phyloP scores from a whole-genome alignment of 2,888 invertebrate species.

The Standfussiana lucernea region DNA sequence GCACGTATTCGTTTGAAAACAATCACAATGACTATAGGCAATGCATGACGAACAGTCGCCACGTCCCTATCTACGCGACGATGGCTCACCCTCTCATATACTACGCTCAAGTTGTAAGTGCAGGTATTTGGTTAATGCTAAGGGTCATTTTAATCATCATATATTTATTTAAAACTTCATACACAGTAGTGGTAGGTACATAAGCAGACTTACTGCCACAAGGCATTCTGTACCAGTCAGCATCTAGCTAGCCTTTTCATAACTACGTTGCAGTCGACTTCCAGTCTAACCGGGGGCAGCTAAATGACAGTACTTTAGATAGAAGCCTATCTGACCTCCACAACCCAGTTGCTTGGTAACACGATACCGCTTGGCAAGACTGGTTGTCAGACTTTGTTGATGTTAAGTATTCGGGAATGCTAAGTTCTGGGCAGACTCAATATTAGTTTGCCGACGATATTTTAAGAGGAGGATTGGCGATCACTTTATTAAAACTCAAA shows the following conservation, averaged over 20 bases:
- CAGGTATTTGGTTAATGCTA: neutral
- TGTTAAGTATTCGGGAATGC: neutral
- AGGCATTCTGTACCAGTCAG: neutral
- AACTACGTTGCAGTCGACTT: neutral
- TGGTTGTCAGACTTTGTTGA: neutral
- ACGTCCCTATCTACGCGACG: conserved; percentile 69
- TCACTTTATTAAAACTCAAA: neutral
- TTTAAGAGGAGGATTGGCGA: neutral
- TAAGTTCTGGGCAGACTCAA: neutral
- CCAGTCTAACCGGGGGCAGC: neutral
- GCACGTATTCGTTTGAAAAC: conserved; percentile 49
- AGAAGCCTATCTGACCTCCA: neutral
- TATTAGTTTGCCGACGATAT: neutral
- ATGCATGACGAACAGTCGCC: conserved; percentile 34
- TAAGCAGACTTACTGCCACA: neutral
- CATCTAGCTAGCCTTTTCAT: neutral
- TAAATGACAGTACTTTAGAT: neutral
- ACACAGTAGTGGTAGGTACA: neutral
- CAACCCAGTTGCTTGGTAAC: neutral
- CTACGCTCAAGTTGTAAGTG: conserved; percentile 80
- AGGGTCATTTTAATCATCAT: neutral
- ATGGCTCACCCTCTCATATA: conserved; percentile 80
- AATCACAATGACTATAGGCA: conserved; percentile 33
- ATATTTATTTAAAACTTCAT: neutral
- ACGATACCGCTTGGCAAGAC: neutral